Conservation (phyloP, 2,888 invertebrate genomes). For the Congeria kusceri region DNA sequence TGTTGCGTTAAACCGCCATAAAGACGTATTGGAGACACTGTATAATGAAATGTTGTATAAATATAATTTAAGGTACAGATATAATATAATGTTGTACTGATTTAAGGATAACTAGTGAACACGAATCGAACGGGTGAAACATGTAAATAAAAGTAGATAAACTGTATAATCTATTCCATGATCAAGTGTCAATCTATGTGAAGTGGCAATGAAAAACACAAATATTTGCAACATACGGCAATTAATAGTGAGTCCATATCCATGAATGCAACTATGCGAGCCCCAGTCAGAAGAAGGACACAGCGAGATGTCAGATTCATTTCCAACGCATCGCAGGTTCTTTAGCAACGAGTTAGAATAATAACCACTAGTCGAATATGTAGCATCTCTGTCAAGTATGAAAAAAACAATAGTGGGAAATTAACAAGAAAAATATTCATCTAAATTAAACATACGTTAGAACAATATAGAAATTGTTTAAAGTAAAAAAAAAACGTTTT, state of each 20-base stretch:
- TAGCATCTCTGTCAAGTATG: neutral
- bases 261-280: neutral
- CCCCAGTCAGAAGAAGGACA: neutral
- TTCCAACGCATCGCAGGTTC: neutral
- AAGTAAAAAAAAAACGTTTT: neutral
- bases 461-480: neutral
- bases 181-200: no score
- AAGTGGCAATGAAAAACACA: neutral
- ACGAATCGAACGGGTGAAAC: no score
- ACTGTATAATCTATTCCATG: no score
- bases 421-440: neutral
- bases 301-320: conserved; percentile 1
- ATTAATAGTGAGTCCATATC: neutral
- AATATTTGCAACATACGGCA: neutral
- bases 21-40: neutral
- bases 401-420: neutral
- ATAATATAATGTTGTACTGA: neutral
- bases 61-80: neutral
- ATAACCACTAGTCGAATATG: neutral
- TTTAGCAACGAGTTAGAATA: neutral
- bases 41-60: neutral
- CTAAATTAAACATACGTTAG: neutral
- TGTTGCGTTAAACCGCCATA: neutral
- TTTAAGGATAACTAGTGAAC: no score
- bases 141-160: no score